Base-by-base conservation (phyloP, 2,113 vertebrate genomes). In the Struthidea cinerea region DNA sequence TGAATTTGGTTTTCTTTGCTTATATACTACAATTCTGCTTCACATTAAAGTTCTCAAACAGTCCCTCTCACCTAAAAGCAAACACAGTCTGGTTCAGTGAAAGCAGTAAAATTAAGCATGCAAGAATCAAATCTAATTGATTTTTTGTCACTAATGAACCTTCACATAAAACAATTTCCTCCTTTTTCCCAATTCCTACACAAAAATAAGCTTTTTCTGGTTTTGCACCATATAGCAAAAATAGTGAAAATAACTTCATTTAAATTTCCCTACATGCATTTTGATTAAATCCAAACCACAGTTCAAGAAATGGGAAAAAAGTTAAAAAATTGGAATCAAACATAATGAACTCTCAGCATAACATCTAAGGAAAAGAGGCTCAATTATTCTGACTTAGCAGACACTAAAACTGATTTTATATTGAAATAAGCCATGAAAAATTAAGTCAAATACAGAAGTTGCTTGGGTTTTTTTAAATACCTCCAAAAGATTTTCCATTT, bases 71-170 rank as follows among this genome's bases (percentile, higher is more conserved):
- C 35, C 26, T 69, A 60, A 90, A 89, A 75, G 3, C 20, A 55
- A 65, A 73, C 27, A 44, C 7, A 64, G 13, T 41, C 47, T 79
- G 21, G 11, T 81, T 89, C 59, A 75, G 32, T 74, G 42, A 93
- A 91, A 96, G 7, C 56, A 75, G 56, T 91, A 94, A 78, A 95
- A 96, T 75, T 47, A 87, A 60, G 39, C 28, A 67, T 70, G 33
- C 28, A 61, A 85, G 63, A 89, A 91, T 49, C 32, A 79, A 84
- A 44, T 35, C 24, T 80, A 88, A 89, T 60, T 75, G 81, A 93
- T 85, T 96, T 94, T 88, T 81, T 37, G n/a, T 86, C 37, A 28
- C 27, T 79, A 93, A 85, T 93, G 50, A 86, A 87, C 32, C 60
- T 70, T 75, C 77, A 63, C 18, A 88, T 92, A 70, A 90, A 96